phyloP scores from a whole-genome alignment of 1,140 invertebrate genomes.

The Drosophila subpulchrella region DNA sequence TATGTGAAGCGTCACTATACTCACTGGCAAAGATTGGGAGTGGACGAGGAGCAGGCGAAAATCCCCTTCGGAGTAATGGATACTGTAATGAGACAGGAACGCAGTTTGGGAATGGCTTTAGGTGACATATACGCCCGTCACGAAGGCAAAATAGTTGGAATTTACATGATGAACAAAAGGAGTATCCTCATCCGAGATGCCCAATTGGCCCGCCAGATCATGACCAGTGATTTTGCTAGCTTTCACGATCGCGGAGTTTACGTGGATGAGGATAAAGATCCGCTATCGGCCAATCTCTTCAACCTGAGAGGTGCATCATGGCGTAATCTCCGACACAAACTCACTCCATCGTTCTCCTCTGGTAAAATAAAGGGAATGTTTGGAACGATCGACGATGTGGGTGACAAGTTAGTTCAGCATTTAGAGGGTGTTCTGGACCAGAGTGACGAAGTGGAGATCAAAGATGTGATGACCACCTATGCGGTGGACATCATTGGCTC shows the following conservation, averaged over 20 bases:
- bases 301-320: slow-evolving; percentile 85
- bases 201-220: slow-evolving; percentile 81
- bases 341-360: slow-evolving; percentile 87
- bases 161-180: slow-evolving; percentile 74
- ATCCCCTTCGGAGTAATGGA: slow-evolving; percentile 69
- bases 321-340: slow-evolving; percentile 85
- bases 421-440: slow-evolving; percentile 44
- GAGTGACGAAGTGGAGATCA: slow-evolving; percentile 56
- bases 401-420: slow-evolving; percentile 75
- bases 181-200: slow-evolving; percentile 85
- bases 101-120: slow-evolving; percentile 53
- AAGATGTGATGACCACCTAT: slow-evolving; percentile 65
- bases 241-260: slow-evolving; percentile 84
- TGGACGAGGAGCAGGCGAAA: slow-evolving; percentile 50
- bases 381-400: slow-evolving; percentile 83
- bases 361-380: slow-evolving; percentile 87
- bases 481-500: slow-evolving; percentile 85
- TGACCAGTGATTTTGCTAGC: slow-evolving; percentile 84
- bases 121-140: slow-evolving; percentile 61
- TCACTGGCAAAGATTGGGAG: slow-evolving; percentile 63
- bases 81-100: slow-evolving; percentile 31
- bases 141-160: slow-evolving; percentile 57
- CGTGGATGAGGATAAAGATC: slow-evolving; percentile 78
- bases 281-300: slow-evolving; percentile 84
- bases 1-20: slow-evolving; percentile 52